Percentiles rank a stretch among this genome's conserved stretches.
phyloP scores from a whole-genome alignment of 1,140 invertebrate species.

The Antheraea mylitta region DNA sequence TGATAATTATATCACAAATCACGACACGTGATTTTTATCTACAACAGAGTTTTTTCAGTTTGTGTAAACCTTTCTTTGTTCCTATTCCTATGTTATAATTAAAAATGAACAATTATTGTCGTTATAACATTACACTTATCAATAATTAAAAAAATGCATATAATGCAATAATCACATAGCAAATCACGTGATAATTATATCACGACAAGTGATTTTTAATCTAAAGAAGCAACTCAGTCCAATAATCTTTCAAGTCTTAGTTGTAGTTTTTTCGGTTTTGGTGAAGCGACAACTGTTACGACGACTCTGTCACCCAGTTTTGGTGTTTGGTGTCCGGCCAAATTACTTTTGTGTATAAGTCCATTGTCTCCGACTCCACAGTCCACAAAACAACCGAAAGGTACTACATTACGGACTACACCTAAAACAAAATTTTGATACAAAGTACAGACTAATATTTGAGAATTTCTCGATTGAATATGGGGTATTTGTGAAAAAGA shows the following conservation, averaged over 20 bases:
- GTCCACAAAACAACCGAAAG: conserved; percentile 95
- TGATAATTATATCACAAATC: conserved; percentile 16
- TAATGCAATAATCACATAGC: background rate
- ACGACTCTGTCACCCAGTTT: conserved; percentile 85
- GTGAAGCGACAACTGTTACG: conserved; percentile 60
- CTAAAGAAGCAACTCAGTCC: conserved; percentile 33
- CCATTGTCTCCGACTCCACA: conserved; percentile 89
- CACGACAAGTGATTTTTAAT: conserved; percentile 5
- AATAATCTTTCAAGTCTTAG: conserved; percentile 60
- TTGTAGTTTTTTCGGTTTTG: conserved; percentile 63
- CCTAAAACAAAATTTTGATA: conserved; percentile 61
- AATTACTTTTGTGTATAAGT: conserved; percentile 85
- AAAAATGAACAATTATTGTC: no score
- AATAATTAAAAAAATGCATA: background rate
- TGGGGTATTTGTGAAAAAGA: no score
- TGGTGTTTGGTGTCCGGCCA: conserved; percentile 79
- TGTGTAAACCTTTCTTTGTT: conserved; percentile 33
- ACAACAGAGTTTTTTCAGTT: conserved; percentile 49
- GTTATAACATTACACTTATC: background rate
- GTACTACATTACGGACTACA: conserved; percentile 89
- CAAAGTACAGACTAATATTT: no score
- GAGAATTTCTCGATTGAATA: no score
- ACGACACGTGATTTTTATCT: background rate
- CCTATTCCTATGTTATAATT: no score
- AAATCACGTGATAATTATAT: background rate